Conservation (phyloP, 2,888 invertebrate species). For the Nebria brevicollis region DNA sequence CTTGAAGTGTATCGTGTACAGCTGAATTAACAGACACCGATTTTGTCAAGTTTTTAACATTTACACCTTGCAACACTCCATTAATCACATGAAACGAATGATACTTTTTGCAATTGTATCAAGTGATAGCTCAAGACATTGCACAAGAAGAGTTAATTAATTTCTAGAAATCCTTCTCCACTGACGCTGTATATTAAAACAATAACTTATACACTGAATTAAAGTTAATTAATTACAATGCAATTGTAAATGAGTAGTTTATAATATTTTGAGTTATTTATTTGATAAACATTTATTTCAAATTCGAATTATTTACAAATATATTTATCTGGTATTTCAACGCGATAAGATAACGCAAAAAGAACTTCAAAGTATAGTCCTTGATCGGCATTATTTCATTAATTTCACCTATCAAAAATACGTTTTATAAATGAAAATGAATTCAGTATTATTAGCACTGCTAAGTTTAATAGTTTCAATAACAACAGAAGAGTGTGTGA, state of each 20-base stretch:
- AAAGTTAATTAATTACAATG: neutral
- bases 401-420: neutral
- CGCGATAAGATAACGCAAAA: neutral
- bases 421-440: neutral
- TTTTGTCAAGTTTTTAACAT: constrained; percentile 24
- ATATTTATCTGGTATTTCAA: neutral
- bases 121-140: constrained; percentile 3
- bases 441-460: neutral
- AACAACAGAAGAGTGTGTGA: constrained; percentile 25
- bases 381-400: neutral
- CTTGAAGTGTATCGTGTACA: neutral
- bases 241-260: neutral
- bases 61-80: constrained; percentile 19
- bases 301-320: neutral
- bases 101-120: constrained; percentile 23
- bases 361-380: neutral
- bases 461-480: constrained; percentile 5
- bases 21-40: neutral
- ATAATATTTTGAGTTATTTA: too few relatives aligned
- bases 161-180: constrained; percentile 10
- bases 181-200: constrained; percentile 13
- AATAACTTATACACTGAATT: neutral
- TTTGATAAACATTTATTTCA: neutral
- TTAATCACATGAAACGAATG: constrained; percentile 17
- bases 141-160: constrained; percentile 17